Evolutionary conservation across 2,888 invertebrate species (phyloP).

Genomic region (Reticulitermes lucifugus): DNA sequence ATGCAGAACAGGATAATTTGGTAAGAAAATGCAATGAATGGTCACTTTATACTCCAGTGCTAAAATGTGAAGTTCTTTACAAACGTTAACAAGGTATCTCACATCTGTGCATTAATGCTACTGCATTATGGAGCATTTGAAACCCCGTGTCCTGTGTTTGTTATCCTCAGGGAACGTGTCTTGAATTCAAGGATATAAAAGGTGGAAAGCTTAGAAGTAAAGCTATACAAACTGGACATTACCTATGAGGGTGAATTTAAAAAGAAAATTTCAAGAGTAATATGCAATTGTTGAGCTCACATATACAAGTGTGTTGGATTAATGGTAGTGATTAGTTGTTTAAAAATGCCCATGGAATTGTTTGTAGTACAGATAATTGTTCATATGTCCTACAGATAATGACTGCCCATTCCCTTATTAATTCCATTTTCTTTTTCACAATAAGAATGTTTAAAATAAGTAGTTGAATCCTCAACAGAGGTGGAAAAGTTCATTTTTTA

Average conservation of each 20-base stretch:
- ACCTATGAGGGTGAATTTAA: background rate
- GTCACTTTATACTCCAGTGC: conserved; percentile 2
- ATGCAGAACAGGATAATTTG: background rate
- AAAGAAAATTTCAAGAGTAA: background rate
- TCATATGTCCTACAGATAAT: background rate
- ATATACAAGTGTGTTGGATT: background rate
- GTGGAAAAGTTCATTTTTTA: background rate
- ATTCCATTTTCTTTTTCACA: background rate
- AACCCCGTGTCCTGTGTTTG: conserved; percentile 9
- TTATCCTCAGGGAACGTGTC: conserved; percentile 22
- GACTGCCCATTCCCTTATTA: conserved; percentile 18
- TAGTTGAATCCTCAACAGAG: background rate
- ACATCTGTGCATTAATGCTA: background rate
- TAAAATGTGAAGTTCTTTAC: background rate
- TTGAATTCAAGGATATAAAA: background rate
- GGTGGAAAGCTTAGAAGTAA: background rate
- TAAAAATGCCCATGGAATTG: background rate
- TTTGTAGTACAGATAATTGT: background rate
- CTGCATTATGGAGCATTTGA: background rate
- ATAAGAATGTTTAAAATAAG: background rate
- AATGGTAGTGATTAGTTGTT: background rate
- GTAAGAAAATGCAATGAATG: background rate
- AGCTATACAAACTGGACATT: background rate
- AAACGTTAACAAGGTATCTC: background rate
- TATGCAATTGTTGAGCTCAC: background rate